Evolutionary conservation across 2,797 vertebrate species (phyloP).

Genomic region (Alectoris magna): DNA sequence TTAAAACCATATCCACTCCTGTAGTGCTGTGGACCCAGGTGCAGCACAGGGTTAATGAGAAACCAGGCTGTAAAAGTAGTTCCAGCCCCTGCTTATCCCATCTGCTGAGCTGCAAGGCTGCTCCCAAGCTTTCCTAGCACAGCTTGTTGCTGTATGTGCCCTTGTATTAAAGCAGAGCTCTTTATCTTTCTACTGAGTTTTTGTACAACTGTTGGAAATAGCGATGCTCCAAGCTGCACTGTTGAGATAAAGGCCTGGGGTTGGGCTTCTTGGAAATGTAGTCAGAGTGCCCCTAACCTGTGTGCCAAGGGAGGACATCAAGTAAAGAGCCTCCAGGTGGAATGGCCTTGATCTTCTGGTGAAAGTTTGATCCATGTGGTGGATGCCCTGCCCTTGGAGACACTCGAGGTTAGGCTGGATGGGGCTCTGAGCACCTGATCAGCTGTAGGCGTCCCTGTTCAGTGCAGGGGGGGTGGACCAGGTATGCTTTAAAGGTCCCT

Average conservation of each 20-base stretch:
- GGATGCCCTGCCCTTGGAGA: neutral
- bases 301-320: fast-evolving
- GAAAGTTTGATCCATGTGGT: neutral
- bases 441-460: too few species aligned
- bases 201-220: neutral
- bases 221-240: neutral
- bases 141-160: neutral
- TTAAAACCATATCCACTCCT: neutral
- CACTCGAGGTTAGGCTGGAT: too few species aligned
- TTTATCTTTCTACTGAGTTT: slow-evolving; percentile 21
- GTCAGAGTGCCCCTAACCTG: neutral
- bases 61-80: slow-evolving; percentile 26
- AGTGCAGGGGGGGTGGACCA: too few species aligned
- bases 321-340: neutral
- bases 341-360: neutral
- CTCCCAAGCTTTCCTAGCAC: neutral
- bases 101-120: neutral
- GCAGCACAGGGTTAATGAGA: neutral
- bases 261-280: neutral
- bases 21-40: fast-evolving
- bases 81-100: slow-evolving; percentile 36
- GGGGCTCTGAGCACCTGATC: too few species aligned
- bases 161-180: neutral
- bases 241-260: neutral
- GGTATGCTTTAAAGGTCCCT: too few species aligned